Evolutionary conservation across 2,113 vertebrate genomes (phyloP), one percentile per base, ranked within the genome.

Genomic region (Ondatra zibethicus): DNA sequence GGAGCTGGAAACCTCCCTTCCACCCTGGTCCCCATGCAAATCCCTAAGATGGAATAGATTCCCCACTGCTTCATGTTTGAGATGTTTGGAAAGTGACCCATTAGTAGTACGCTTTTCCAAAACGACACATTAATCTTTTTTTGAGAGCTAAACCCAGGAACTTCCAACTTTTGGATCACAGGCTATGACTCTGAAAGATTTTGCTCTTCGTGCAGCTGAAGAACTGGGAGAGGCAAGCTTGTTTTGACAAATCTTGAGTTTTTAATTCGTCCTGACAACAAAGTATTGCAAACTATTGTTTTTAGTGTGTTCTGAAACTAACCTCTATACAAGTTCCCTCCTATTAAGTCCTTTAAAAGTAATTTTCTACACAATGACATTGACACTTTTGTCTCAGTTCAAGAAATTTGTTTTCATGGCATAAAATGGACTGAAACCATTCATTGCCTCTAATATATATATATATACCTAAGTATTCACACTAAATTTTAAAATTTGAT

Each of bases 141-240:
- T 27, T 89, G 65, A 93, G 50, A 87, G 58, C 47, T 78, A 47
- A 88, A 58, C 66, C 86, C 47, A 39, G 89, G 4, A 84, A 96
- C 75, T 76, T 70, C 68, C 58, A 96, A 96, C 78, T 90, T 97
- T 97, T 91, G 89, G 92, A 90, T 96, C 65, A 42, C 63, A 88
- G 50, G 21, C 2, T 94, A 77, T 97, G 95, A 97, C 93, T 89
- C 77, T 97, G 95, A 70, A 88, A 89, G 39, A 92, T 95, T 55
- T 93, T 88, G 93, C 66, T 96, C 86, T 68, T 39, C 87, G 81
- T 80, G 96, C 96, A 77, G 47, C 88, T 88, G 31, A 72, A 92
- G 52, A 88, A 88, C 33, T 23, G 21, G 33, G 73, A 95, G 19
- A 81, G 68, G 47, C 88, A 80, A 93, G 50, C 76, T 90, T 58